Evolutionary conservation across 2,113 vertebrate species (phyloP).

Genomic region (Tychaedon coryphoeus): DNA sequence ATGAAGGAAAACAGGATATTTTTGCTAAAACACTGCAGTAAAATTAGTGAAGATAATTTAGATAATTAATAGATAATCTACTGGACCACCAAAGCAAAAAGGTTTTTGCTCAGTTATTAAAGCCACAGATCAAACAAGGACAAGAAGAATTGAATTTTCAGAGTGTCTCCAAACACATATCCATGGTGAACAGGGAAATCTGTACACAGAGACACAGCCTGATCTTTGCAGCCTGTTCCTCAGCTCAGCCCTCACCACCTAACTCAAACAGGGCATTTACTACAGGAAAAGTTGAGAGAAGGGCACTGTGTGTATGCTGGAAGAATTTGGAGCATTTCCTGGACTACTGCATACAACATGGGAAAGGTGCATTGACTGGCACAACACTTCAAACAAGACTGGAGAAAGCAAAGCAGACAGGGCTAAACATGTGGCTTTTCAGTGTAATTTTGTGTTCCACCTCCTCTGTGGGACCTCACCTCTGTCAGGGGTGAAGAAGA

Average conservation of each 20-base stretch:
- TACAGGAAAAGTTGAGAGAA: background rate
- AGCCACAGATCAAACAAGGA: conserved; percentile 6
- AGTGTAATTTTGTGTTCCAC: rapidly evolving
- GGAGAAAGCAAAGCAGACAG: background rate
- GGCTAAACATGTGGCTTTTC: rapidly evolving
- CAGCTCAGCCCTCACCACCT: background rate
- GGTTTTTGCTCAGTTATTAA: conserved; percentile 12
- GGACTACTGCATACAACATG: background rate
- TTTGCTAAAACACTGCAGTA: conserved; percentile 8
- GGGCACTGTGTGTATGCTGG: background rate
- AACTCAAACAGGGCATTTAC: background rate
- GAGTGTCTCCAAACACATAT: background rate
- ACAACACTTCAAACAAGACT: background rate
- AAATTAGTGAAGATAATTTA: conserved; percentile 23
- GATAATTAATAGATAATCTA: conserved; percentile 45
- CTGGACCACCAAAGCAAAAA: conserved; percentile 3
- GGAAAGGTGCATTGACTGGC: background rate
- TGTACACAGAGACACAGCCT: background rate
- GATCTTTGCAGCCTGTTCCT: background rate
- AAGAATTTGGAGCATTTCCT: conserved; percentile 53
- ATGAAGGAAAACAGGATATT: conserved; percentile 34
- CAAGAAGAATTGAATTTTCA: background rate
- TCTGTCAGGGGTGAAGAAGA: background rate
- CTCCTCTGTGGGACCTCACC: background rate
- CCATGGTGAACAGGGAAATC: rapidly evolving